Base-by-base conservation (phyloP, 2,113 vertebrate genomes). In the Anarhynchus alexandrinus region DNA sequence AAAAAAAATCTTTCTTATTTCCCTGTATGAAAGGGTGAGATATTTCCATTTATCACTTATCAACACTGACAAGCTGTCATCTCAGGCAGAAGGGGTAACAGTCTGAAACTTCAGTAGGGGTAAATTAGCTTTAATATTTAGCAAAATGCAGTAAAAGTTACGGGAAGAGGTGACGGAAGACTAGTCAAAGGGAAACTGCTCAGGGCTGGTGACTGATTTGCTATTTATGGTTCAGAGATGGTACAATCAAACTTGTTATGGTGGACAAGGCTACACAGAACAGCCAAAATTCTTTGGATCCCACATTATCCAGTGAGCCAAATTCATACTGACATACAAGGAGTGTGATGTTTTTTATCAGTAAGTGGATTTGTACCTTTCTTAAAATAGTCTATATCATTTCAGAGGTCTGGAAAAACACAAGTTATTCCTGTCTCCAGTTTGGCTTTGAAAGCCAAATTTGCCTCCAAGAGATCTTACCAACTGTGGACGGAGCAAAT, bases 81-180 rank as follows among this genome's bases (percentile, higher is more conserved):
- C 67, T 81, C 94, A 86, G 76, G 90, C 66, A 96, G 92, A 78
- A 78, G 45, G 72, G 62, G 78, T 89, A 96, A 92, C 42, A 55
- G 82, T 47, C 69, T 93, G 94, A 85, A 89, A 88, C 14, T 92
- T 71, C 40, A 77, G 34, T 30, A 93, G 36, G 40, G 86, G 89
- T 89, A 96, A 91, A 82, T 86, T 45, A 97, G 62, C 62, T 86
- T 66, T 90, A 95, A 83, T 94, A 86, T 94, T 87, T 89, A 96
- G 58, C 52, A 55, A 88, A 76, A 92, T 58, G 57, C 43, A 59
- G 59, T 30, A 54, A 22, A 86, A 95, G 62, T 72, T 88, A 90
- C 78, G 82, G 65, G 55, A 93, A 92, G 19, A 62, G 16, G 9
- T 45, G 65, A 73, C n/a, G 40, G 40, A 78, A 86, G 52, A 76